Evolutionary conservation across 2,888 invertebrate genomes (phyloP), one percentile per base, ranked within the genome.

Genomic region (Oscheius sp.): DNA sequence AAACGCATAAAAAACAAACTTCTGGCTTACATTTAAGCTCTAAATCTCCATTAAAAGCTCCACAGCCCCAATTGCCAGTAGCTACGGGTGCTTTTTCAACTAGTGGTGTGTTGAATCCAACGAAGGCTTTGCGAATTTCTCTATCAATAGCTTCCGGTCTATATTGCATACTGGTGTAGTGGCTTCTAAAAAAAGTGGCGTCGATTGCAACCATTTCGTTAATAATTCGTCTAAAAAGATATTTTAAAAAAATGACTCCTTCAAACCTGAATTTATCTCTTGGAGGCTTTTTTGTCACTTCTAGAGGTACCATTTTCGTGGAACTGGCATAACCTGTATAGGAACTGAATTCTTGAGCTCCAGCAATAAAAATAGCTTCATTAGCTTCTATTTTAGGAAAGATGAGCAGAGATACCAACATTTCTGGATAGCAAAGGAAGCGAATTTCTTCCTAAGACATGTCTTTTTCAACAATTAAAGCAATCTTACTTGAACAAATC

Each of bases 351-450:
- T 92, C 90, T 87, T 95, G 75, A 58, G 83, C 87, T 90, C 94
- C 94, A 73, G 91, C 91, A 72, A 97, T 91, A 58, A 95, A 87
- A 0, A 96, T 88, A 0, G 93, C 92, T 89, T 97, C 96, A n/a
- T 91, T 91, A 12, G 91, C 90, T 39, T 90, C 90, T 70, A 97
- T 88, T 64, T 89, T 90, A 87, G 94, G 94, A 0, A 93, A 92
- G 82, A 97, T 92, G 4, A 97, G 90, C 89, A 94, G 91, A 1
- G 93, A 91, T 5, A 93, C 89, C 74, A 98, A 90, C 83, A 96
- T 89, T 88, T 98, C 97, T 0, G 97, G 97, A 86, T 94, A 95
- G 76, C 95, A 93, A 15, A 94, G 91, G 87, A 96, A 97, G 57
- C 96, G 90, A 77, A 98, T 97, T 89, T 98, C 97, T 88, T 98